Evolutionary conservation across 2,888 invertebrate genomes (phyloP).

Genomic region (Prostheceraeus crozeri): DNA sequence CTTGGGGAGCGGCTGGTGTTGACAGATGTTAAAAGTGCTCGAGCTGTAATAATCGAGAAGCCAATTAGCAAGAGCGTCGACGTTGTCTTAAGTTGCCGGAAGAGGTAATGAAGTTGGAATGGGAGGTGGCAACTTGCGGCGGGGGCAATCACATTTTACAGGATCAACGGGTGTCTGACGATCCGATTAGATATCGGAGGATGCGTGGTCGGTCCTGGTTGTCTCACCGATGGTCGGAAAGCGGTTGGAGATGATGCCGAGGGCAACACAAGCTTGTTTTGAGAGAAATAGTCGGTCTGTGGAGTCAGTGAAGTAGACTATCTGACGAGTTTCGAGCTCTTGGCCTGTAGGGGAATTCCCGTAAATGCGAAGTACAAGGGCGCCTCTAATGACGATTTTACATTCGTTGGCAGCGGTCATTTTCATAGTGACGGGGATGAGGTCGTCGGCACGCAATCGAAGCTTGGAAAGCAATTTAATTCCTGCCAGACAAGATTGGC

Average conservation of each 20-base stretch:
- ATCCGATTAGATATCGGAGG: not conserved
- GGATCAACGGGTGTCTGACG: no score
- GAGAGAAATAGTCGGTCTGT: slow-evolving; percentile 44
- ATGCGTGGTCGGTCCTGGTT: not conserved
- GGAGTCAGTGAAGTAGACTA: slow-evolving; percentile 44
- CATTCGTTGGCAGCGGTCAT: slow-evolving; percentile 44
- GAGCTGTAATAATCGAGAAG: slow-evolving; percentile 42
- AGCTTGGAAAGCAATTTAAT: slow-evolving; percentile 40
- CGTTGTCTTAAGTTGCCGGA: slow-evolving; percentile 36
- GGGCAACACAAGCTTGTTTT: slow-evolving; percentile 42
- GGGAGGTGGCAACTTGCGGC: slow-evolving; percentile 35
- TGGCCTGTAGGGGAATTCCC: slow-evolving; percentile 32
- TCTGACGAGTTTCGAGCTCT: slow-evolving; percentile 42
- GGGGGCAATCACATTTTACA: slow-evolving; percentile 30
- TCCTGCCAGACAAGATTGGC: slow-evolving; percentile 37
- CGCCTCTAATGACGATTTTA: slow-evolving; percentile 44
- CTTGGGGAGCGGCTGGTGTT: slow-evolving; percentile 43
- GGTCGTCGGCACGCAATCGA: slow-evolving; percentile 35
- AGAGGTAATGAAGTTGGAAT: slow-evolving; percentile 36
- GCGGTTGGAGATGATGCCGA: slow-evolving; percentile 42
- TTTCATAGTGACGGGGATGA: slow-evolving; percentile 44
- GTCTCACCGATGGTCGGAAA: slow-evolving; percentile 42
- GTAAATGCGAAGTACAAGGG: slow-evolving; percentile 42
- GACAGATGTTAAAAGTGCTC: slow-evolving; percentile 45
- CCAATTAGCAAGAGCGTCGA: slow-evolving; percentile 36